Evolutionary conservation across 2,888 invertebrate species (phyloP), one percentile per base, ranked within the genome.

Genomic region (Melitaea athalia): DNA sequence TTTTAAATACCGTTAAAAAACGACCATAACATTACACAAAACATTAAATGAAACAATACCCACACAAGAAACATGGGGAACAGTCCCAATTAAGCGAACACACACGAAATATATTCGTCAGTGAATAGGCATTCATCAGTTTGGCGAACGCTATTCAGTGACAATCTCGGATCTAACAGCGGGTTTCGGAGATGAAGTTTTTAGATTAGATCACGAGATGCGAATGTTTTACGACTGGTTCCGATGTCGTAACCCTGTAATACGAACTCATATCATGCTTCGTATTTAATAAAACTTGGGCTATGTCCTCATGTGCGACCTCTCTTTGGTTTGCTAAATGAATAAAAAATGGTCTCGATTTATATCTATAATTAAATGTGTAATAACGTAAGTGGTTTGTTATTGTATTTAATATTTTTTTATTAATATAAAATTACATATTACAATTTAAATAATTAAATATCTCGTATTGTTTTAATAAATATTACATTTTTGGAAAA

Each of bases 171-270:
- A 64, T 72, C 72, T 70, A 68, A 64, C 61, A 67, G 68, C 68
- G 73, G 49, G 52, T 67, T 76, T 77, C 71, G 69, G 69, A 76
- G 76, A 75, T 76, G 70, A 63, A 67, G 73, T 72, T 70, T 68
- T 70, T 60, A 69, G 76, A 77, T 77, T 74, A 74, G 72, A 73
- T 72, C 69, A 68, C 69, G 72, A 63, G 70, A 73, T 71, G 69
- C 64, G 67, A 72, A 72, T 70, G 70, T 72, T 73, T 74, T 75
- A 75, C 72, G 75, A 76, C 73, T 71, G 72, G 72, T 71, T 71
- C 71, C 67, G 70, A 74, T 74, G 74, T 73, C 71, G 74, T 71
- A 74, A 72, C 68, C 59, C 59, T 68, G 75, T 73, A 76, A 75
- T 70, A 59, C 69, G 66, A 74, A 71, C 63, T 59, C 62, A 67